These are phyloP conservation scores for Drosophila histrio DNA, from an alignment of 2,888 invertebrate genomes.

Conservation along the genomic window DNA sequence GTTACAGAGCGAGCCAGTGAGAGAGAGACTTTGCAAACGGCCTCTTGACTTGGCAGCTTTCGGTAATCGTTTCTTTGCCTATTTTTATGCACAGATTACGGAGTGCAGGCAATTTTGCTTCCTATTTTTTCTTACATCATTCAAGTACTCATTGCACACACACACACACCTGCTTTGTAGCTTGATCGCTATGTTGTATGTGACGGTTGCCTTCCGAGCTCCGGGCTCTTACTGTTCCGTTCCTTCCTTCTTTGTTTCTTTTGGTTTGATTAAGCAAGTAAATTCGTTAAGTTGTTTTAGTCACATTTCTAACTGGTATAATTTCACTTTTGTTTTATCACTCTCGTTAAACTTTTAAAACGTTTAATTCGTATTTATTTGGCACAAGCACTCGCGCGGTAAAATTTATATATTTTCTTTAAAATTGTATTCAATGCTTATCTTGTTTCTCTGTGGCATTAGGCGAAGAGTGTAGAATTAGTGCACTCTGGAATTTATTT, in stretches of 20 bases:
- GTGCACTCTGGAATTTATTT: constrained; percentile 46
- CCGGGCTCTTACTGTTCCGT: constrained; percentile 25
- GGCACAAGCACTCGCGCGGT: constrained; percentile 41
- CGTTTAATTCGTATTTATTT: constrained; percentile 29
- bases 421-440: constrained; percentile 13
- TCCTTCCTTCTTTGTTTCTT: constrained; percentile 25
- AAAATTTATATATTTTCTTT: constrained; percentile 11
- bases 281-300: constrained; percentile 56
- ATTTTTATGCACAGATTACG: constrained; percentile 34
- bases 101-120: constrained; percentile 29
- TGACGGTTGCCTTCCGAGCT: constrained; percentile 37
- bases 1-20: background rate
- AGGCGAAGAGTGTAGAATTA: constrained; percentile 39
- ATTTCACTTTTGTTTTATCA: constrained; percentile 44
- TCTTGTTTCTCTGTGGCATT: constrained; percentile 41
- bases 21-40: background rate
- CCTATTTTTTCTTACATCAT: constrained; percentile 43
- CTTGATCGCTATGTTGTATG: constrained; percentile 29
- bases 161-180: constrained; percentile 48
- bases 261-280: constrained; percentile 31
- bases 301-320: constrained; percentile 70
- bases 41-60: constrained; percentile 17
- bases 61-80: constrained; percentile 27
- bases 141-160: background rate
- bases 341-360: constrained; percentile 39